phyloP scores from a whole-genome alignment of 2,797 vertebrate genomes.

The Microctenopoma stevenorrisi region DNA sequence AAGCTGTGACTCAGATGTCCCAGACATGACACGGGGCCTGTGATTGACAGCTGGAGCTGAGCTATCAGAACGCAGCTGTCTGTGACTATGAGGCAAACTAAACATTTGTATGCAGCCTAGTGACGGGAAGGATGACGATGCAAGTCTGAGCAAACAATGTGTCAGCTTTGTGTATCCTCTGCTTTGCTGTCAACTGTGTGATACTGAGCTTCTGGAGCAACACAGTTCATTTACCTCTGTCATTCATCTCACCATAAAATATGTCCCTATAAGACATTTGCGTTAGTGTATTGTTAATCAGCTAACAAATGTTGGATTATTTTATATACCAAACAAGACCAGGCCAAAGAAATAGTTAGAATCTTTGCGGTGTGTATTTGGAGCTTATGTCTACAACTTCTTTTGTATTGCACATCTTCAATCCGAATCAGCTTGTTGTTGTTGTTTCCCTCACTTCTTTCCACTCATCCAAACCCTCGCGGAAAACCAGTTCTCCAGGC shows the following conservation, averaged over 20 bases:
- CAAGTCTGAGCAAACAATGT: constrained; percentile 1
- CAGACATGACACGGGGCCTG: constrained; percentile 12
- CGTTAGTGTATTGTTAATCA: not conserved
- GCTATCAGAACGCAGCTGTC: not conserved
- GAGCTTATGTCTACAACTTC: not conserved
- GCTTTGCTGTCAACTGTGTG: not conserved
- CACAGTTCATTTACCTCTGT: constrained; percentile 3
- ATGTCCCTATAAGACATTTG: constrained; percentile 19
- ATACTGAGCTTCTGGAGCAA: not conserved
- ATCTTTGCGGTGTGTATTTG: not conserved
- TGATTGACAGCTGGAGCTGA: not conserved
- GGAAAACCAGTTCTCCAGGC: not conserved
- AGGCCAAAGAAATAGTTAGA: too few relatives aligned
- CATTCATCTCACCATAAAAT: constrained; percentile 1
- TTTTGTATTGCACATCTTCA: too few relatives aligned
- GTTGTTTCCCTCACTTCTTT: too few relatives aligned
- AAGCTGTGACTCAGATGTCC: constrained; percentile 64
- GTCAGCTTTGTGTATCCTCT: not conserved
- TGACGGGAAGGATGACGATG: not conserved
- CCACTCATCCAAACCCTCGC: too few relatives aligned
- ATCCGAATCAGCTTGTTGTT: too few relatives aligned
- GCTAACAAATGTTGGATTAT: not conserved
- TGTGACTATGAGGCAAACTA: not conserved
- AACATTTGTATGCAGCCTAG: not conserved
- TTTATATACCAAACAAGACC: not conserved